Evolutionary conservation across 1,140 invertebrate genomes (phyloP), one percentile per base, ranked within the genome.

Genomic region (Drosophila rhopaloa): DNA sequence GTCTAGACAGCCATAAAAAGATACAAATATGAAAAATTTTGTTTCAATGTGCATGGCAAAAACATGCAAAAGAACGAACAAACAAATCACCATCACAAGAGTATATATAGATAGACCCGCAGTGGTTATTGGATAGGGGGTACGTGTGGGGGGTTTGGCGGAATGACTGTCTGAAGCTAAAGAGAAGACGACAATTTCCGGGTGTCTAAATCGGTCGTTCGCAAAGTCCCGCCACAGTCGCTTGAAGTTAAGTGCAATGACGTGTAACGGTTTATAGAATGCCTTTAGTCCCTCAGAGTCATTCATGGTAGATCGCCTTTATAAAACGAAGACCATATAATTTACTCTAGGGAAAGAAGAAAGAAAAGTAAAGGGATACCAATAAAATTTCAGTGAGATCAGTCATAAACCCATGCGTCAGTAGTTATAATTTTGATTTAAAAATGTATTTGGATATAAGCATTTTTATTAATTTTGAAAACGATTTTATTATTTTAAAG

Each of bases 131-230:
- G 44, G 29, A 55, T 54, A 10, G 48, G 40, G 40, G 54, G 41
- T 44, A 41, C 54, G 41, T 32, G 24, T 24, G 4, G 24, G 24
- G 38, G 19, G 13, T 41, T 53, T 14, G 13, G 16, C 62, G 43
- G 46, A 43, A 62, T 41, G 63, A 35, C 38, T 75, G 70, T 16
- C 48, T 51, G 29, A 74, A 75, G 47, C 58, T 50, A 41, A 66
- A 58, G 51, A 38, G 32, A 75, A 57, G 83, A 79, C 82, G 83
- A 72, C 82, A 72, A 88, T 85, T 85, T 85, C 82, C 82, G 82
- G 82, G 82, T 85, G 61, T 85, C 82, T 86, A 86, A 85, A 81
- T 71, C 82, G 74, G 81, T 74, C 60, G 77, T 60, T 48, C 62
- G 59, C 48, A 65, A n/a, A 35, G 37, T 59, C 56, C 55, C 72